These are phyloP conservation scores for Fulica atra DNA, from an alignment of 2,113 vertebrate genomes.

Conservation along the genomic window DNA sequence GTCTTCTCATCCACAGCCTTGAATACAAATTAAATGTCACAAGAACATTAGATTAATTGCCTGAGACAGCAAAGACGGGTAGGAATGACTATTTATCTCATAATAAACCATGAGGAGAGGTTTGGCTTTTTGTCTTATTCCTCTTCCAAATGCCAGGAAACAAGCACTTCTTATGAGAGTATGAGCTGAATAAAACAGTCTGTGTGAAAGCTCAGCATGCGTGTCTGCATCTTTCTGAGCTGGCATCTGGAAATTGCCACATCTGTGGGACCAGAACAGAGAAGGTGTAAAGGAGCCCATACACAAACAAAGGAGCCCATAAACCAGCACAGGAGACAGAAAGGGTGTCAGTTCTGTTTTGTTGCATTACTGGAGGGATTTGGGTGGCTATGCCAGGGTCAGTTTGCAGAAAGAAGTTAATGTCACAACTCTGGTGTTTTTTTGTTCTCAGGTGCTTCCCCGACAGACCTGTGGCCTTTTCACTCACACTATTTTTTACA, in stretches of 20 bases:
- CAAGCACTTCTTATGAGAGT: not conserved
- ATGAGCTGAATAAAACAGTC: not conserved
- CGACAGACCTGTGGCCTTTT: conserved; percentile 98
- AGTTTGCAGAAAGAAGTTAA: not conserved
- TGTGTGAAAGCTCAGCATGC: not conserved
- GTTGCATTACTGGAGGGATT: not conserved
- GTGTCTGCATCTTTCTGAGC: not conserved
- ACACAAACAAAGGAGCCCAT: not conserved
- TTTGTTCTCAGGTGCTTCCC: conserved; percentile 87
- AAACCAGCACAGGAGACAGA: not conserved
- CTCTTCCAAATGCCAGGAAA: not conserved
- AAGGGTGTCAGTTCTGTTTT: not conserved
- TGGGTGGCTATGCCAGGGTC: not conserved
- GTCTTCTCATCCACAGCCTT: not conserved
- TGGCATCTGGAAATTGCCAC: not conserved
- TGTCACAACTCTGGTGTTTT: not conserved
- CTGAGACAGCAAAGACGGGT: not conserved
- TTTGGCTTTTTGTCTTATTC: not conserved
- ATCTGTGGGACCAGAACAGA: not conserved
- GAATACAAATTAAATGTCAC: not conserved
- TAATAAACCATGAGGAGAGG: not conserved
- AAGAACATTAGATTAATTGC: not conserved
- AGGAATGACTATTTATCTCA: not conserved
- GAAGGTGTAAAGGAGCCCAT: not conserved
- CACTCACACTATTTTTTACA: conserved; percentile 98